Conservation (phyloP, 2,113 vertebrate genomes). For the Ptychochromis oligacanthus region DNA sequence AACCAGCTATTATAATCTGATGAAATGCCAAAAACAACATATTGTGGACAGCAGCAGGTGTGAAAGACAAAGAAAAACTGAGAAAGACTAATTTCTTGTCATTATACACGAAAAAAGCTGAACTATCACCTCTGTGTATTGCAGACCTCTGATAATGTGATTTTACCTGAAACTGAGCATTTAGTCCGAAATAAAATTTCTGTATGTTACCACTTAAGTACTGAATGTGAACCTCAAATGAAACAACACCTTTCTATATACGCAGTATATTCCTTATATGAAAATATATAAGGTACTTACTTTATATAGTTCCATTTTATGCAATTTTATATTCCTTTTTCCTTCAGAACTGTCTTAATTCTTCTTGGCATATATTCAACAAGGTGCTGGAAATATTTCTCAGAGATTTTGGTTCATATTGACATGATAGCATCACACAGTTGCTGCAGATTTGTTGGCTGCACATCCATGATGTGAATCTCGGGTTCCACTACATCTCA, state of each 20-base stretch:
- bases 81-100: not conserved
- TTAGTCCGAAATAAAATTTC: not conserved
- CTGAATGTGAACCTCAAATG: too few species aligned
- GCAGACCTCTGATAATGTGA: not conserved
- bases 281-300: too few species aligned
- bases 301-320: too few species aligned
- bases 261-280: too few species aligned
- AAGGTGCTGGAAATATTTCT: not conserved
- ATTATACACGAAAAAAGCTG: not conserved
- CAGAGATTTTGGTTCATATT: not conserved
- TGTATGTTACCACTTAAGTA: not conserved
- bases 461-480: not conserved
- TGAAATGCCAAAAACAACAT: slow-evolving; percentile 26
- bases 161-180: not conserved
- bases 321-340: too few species aligned
- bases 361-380: not conserved
- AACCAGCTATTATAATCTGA: slow-evolving; percentile 23
- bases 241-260: too few species aligned
- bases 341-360: not conserved
- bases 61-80: not conserved
- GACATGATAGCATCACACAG: not conserved
- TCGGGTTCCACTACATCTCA: not conserved
- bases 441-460: not conserved
- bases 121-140: not conserved
- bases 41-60: slow-evolving; percentile 4